Percentiles rank a stretch among this genome's conserved stretches.
Evolutionary conservation across 1,140 invertebrate genomes (phyloP).

Genomic region (Potamilus streckersoni): DNA sequence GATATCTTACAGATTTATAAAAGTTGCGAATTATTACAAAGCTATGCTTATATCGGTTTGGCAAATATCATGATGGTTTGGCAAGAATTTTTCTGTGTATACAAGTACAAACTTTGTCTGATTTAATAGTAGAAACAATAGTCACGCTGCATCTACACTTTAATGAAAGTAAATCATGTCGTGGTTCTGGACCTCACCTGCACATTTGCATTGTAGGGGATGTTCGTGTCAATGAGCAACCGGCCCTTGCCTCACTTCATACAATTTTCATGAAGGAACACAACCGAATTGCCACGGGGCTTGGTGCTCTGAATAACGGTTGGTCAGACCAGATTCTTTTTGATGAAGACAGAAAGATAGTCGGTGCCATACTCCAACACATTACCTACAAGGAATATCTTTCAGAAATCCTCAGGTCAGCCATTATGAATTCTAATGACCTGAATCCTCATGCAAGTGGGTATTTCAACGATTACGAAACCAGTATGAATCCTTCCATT

Average conservation of each 20-base stretch:
- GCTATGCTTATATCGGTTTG: no score
- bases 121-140: no score
- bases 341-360: slow-evolving; percentile 85
- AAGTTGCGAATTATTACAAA: no score
- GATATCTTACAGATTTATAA: no score
- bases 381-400: slow-evolving; percentile 89
- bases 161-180: no score
- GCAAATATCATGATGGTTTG: no score
- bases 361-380: slow-evolving; percentile 84
- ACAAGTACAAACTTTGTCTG: no score
- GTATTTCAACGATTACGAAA: slow-evolving; percentile 73
- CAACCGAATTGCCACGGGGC: slow-evolving; percentile 84
- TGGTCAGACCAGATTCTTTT: slow-evolving; percentile 81
- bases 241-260: slow-evolving; percentile 94
- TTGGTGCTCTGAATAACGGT: slow-evolving; percentile 82
- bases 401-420: slow-evolving; percentile 74
- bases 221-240: slow-evolving; percentile 84
- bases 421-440: slow-evolving; percentile 15
- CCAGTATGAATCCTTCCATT: slow-evolving; percentile 83
- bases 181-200: no score
- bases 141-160: no score
- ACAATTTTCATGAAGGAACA: slow-evolving; percentile 96
- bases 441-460: slow-evolving; percentile 5
- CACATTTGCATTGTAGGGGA: slow-evolving; percentile 76
- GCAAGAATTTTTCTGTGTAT: no score